Base-by-base conservation (phyloP, 2,113 vertebrate genomes). In the Callaeas wilsoni region DNA sequence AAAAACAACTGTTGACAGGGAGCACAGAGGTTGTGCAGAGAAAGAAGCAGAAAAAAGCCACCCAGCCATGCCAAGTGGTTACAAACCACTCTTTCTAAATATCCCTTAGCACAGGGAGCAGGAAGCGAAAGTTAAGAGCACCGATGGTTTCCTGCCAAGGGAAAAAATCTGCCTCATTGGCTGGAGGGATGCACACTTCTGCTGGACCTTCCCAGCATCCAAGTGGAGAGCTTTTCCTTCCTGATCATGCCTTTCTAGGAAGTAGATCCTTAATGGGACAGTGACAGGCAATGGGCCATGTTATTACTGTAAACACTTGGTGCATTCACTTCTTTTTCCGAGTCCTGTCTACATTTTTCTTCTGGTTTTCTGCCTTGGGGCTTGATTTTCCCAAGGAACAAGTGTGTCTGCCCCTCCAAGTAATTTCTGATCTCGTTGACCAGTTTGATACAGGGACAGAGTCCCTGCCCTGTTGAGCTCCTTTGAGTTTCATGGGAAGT, bases 391-490 rank as follows among this genome's bases (percentile, higher is more conserved):
- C 53, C 8, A 23, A 65, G 37, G 62, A 50, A 10, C 9, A 7
- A 33, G 19, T 19, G 47, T 74, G 7, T 7, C n/a, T 78, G 74
- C 16, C 25, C 26, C 30, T 68, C 35, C 12, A 6, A 30, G 44
- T 37, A 0, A 12, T 68, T 71, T 42, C 83, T 79, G 23, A 16
- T 35, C 35, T 21, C 6, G 5, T 5, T 52, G 37, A 41, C 20
- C 15, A 2, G 5, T 33, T 84, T 19, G 47, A 12, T 7, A 57
- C 32, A 41, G 37, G 46, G 27, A 13, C 15, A 29, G 53, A 41
- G 23, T 8, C 5, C 7, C 35, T 22, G 5, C 2, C 0, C 12
- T 44, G 1, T 1, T 39, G 37, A 60, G n/a, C 33, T 60, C 26
- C 49, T 42, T 2, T 0, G 1, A 23, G 32, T 65, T 67, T 39